Percentiles rank a stretch among this genome's conserved stretches.
Evolutionary conservation across 2,888 invertebrate genomes (phyloP).

Genomic region (Scotopteryx bipunctaria): DNA sequence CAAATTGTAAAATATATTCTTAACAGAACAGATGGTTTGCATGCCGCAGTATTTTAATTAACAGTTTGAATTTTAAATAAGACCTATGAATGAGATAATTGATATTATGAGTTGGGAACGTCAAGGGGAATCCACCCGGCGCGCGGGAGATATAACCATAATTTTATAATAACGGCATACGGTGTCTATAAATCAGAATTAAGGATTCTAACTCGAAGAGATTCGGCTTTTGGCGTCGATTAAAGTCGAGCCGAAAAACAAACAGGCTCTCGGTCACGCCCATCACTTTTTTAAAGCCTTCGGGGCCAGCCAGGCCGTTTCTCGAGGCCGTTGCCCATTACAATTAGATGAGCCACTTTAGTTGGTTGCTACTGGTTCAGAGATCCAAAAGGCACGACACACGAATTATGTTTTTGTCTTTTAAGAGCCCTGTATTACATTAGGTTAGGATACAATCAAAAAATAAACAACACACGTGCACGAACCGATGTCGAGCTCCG

Average conservation of each 20-base stretch:
- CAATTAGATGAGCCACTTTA: conserved; percentile 59
- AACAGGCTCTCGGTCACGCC: conserved; percentile 64
- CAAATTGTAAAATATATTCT: conserved; percentile 13
- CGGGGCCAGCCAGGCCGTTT: conserved; percentile 53
- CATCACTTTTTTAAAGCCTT: conserved; percentile 51
- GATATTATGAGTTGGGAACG: conserved; percentile 71
- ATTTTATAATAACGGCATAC: conserved; percentile 72
- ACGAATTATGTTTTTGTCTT: conserved; percentile 29
- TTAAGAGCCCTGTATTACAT: conserved; percentile 32
- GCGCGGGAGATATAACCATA: conserved; percentile 62
- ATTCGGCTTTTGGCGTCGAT: conserved; percentile 68
- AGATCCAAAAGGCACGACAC: conserved; percentile 31
- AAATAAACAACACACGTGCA: conserved; percentile 58
- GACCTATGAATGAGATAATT: conserved; percentile 75
- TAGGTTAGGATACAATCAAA: conserved; percentile 37
- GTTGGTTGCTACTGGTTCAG: conserved; percentile 60
- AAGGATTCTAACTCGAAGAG: conserved; percentile 66
- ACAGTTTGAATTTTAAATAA: conserved; percentile 55
- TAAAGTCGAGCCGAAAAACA: conserved; percentile 74
- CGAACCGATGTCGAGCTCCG: conserved; percentile 64
- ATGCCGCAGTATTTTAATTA: conserved; percentile 48
- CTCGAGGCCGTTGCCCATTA: conserved; percentile 57
- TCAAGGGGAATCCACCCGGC: conserved; percentile 62
- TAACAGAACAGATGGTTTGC: conserved; percentile 24
- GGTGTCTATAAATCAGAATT: conserved; percentile 78